Conservation (phyloP, 2,888 invertebrate species). For the Euzetes globulus region DNA sequence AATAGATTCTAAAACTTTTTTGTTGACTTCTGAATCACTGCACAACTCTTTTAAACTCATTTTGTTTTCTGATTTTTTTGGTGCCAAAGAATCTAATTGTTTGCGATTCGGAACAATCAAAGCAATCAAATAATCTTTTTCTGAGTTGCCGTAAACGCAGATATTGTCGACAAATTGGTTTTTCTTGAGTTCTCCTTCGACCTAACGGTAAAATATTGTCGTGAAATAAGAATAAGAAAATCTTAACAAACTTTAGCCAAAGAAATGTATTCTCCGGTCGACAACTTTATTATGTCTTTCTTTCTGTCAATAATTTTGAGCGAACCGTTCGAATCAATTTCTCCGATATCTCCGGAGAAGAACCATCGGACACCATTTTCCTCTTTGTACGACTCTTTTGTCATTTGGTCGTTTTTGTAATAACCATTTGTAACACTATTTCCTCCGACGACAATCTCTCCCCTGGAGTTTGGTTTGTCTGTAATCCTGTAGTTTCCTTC, state of each 20-base stretch:
- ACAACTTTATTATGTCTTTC: constrained; percentile 75
- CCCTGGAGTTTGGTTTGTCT: constrained; percentile 75
- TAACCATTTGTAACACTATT: constrained; percentile 87
- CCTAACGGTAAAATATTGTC: background rate
- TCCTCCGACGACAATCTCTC: constrained; percentile 80
- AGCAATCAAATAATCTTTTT: constrained; percentile 33
- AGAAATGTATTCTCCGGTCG: constrained; percentile 96
- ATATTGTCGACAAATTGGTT: constrained; percentile 30
- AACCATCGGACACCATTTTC: constrained; percentile 80
- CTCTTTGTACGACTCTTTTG: constrained; percentile 69
- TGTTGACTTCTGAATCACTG: background rate
- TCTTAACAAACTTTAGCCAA: constrained; percentile 60
- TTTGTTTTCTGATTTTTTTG: background rate
- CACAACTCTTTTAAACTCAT: background rate
- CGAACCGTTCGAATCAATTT: constrained; percentile 83
- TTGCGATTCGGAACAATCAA: constrained; percentile 38
- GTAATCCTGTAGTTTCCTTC: constrained; percentile 76
- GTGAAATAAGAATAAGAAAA: background rate
- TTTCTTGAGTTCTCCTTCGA: constrained; percentile 36
- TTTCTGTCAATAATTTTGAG: constrained; percentile 96
- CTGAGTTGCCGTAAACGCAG: constrained; percentile 37
- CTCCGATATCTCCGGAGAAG: constrained; percentile 90
- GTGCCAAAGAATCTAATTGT: background rate
- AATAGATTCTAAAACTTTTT: no score
- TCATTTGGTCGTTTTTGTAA: constrained; percentile 57